Evolutionary conservation across 2,888 invertebrate species (phyloP), one percentile per base, ranked within the genome.

Genomic region (Myopa testacea): DNA sequence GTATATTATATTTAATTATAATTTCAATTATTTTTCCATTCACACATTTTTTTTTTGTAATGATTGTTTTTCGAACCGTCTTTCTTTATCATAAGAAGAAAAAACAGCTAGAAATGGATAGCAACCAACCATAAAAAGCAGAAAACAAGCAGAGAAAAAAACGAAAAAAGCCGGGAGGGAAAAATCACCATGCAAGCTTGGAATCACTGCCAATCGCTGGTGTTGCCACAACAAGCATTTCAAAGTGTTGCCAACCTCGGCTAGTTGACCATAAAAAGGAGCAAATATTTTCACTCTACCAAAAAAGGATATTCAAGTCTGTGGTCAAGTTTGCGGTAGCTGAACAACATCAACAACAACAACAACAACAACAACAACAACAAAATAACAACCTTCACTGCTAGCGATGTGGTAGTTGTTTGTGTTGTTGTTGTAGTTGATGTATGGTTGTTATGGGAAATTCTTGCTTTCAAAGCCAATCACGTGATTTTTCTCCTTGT

Each of bases 261-360:
- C 45, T 26, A 40, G 73, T 40, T 73, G 62, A 73, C 73, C 73
- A 73, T 73, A 73, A 73, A 73, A 73, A 73, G 45, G 73, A 73
- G 62, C 73, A 73, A 62, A 73, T 73, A 73, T 62, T 73, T 73
- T 73, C 73, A 73, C 73, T 60, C 40, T 40, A 19, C 73, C 63
- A 73, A 73, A 73, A 73, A 73, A 73, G 73, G 73, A 73, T 45
- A 34, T 50, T 40, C 63, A 62, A 58, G 70, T 58, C 37, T 52
- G 55, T 58, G 70, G 70, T 70, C 55, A 70, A 70, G 70, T 70
- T 70, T 52, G 34, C 14, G 34, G 70, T 34, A 37, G 16, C 38
- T 55, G 55, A 52, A 26, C 14, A 50, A 45, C 45, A 45, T 45
- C 45, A 45, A 45, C 45, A 10, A 6, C 45, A 45, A 45, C 45